Conservation (phyloP, 2,113 vertebrate genomes). For the Bubalus kerabau region DNA sequence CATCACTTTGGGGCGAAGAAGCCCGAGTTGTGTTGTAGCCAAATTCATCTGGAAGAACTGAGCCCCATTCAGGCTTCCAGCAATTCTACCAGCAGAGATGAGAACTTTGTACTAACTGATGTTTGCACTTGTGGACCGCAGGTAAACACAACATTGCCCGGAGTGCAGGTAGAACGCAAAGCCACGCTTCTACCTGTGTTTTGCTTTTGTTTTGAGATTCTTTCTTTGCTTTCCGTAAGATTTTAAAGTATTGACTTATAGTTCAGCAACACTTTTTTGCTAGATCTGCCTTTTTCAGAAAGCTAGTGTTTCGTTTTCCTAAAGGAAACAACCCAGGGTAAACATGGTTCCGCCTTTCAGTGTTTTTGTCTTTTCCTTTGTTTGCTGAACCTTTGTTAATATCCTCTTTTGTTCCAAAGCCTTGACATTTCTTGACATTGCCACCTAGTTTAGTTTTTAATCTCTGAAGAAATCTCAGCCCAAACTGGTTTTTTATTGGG, state of each 20-base stretch:
- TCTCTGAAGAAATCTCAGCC: conserved; percentile 48
- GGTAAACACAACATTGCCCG: not conserved
- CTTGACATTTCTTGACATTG: not conserved
- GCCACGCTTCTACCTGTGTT: not conserved
- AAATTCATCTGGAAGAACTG: not conserved
- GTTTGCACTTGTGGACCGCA: not conserved
- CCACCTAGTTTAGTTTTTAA: not conserved
- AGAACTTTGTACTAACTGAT: not conserved
- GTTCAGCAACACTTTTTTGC: not conserved
- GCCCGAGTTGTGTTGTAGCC: not conserved
- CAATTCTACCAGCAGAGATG: not conserved
- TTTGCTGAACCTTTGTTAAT: not conserved
- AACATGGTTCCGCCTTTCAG: not conserved
- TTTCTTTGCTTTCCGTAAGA: not conserved
- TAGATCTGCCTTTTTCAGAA: not conserved
- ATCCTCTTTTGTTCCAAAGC: not conserved
- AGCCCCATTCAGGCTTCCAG: not conserved
- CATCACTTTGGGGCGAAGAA: not conserved
- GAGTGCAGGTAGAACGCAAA: not conserved
- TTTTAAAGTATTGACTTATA: not conserved
- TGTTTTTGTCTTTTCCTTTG: not conserved
- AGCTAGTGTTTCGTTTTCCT: not conserved
- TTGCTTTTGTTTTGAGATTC: not conserved
- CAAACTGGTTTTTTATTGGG: not conserved
- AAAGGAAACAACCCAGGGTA: not conserved